Evolutionary conservation across 2,113 vertebrate genomes (phyloP), one percentile per base, ranked within the genome.

Genomic region (Tenebrosternarchus preto): DNA sequence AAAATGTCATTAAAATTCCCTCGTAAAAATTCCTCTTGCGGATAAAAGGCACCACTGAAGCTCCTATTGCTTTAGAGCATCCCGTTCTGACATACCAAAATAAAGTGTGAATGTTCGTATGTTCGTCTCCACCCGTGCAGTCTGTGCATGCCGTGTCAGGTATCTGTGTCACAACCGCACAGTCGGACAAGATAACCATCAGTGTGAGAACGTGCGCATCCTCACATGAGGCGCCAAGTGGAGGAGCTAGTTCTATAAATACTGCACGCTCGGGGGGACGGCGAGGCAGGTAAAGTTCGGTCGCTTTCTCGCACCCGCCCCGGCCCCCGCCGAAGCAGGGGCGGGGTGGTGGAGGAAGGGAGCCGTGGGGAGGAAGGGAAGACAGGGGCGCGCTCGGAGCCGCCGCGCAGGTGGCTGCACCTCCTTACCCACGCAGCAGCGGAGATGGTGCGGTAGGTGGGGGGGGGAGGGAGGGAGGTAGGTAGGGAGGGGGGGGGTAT

Each of bases 401-500:
- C 43, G 11, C 43, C 8, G 43, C 12, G 43, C 43, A 87, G 82
- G 86, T 88, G 85, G 83, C 85, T 80, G 83, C 80, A 81, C 86
- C 88, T 85, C 84, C 20, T 33, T 71, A 53, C 12, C 84, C 71
- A 22, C 68, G 70, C 31, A 78, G 87, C 80, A 17, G 68, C 55
- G 36, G 50, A 86, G 84, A 83, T 24, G 81, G n/a, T n/a, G n/a
- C n/a, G n/a, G n/a, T 17, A 16, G 77, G 73, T 84, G 76, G 85
- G 71, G 86, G 76, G 84, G 39, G 60, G n/a, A 55, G 64, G 56
- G 25, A 81, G 76, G 82, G 68, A 73, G 84, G 76, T 77, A 80
- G 78, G 63, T 87, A 90, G 90, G 85, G 84, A 86, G 85, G 88
- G 87, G 86, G 84, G 79, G 64, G 9, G 20, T 8, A 19, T 46